Conservation (phyloP, 2,113 vertebrate species). For the Penelope pileata region DNA sequence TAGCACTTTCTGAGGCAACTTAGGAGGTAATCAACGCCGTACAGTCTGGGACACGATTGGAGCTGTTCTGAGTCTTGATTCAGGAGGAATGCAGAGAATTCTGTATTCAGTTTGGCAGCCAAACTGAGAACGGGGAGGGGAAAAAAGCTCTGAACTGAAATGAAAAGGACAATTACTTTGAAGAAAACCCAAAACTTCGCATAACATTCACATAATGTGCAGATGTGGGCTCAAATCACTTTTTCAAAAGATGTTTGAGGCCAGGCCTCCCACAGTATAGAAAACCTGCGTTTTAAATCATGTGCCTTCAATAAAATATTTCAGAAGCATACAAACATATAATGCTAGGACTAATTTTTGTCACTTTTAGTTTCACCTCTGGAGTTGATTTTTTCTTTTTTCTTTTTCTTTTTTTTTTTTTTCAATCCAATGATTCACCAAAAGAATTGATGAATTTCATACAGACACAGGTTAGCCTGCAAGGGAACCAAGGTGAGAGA, state of each 20-base stretch:
- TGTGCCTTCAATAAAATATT: not conserved
- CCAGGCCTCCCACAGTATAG: not conserved
- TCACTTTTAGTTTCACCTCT: not conserved
- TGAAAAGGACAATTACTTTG: not conserved
- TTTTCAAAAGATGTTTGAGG: constrained; percentile 14
- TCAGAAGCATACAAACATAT: not conserved
- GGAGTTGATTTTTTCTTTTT: not conserved
- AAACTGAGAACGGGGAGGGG: not conserved
- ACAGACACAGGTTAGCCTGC: not conserved
- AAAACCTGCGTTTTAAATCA: not conserved
- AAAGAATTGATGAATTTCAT: not conserved
- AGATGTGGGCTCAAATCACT: not conserved
- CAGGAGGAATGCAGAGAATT: not conserved
- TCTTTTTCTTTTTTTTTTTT: not conserved
- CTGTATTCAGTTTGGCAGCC: not conserved
- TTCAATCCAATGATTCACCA: not conserved
- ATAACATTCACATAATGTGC: not conserved
- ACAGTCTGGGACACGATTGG: not conserved
- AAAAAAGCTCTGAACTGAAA: not conserved
- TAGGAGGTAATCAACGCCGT: not conserved
- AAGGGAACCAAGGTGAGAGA: not conserved
- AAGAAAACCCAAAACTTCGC: constrained; percentile 1
- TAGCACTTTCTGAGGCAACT: not conserved
- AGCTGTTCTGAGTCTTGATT: not conserved
- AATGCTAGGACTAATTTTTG: not conserved